Conservation (phyloP, 2,113 vertebrate species). For the Xiphophorus couchianus region DNA sequence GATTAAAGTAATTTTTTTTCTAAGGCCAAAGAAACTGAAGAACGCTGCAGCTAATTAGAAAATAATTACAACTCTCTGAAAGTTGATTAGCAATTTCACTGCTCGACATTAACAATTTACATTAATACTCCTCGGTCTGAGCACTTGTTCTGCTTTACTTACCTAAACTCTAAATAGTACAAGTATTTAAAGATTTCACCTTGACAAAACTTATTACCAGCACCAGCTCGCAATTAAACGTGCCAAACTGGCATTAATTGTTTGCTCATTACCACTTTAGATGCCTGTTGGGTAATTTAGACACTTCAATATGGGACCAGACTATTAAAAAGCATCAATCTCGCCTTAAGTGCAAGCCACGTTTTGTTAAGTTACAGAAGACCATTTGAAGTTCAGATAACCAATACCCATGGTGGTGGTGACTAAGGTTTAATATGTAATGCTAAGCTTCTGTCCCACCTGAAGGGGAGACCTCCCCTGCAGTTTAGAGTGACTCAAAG, state of each 20-base stretch:
- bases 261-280: conserved; percentile 92
- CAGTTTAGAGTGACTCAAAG: conserved; percentile 78
- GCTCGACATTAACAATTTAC: conserved; percentile 72
- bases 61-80: conserved; percentile 64
- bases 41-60: conserved; percentile 68
- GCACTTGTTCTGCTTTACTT: conserved; percentile 87
- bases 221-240: conserved; percentile 88
- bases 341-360: conserved; percentile 81
- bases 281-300: conserved; percentile 91
- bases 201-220: conserved; percentile 87
- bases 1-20: conserved; percentile 20
- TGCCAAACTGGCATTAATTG: conserved; percentile 88
- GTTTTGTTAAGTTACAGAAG: conserved; percentile 89
- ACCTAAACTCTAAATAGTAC: conserved; percentile 91
- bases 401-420: conserved; percentile 73
- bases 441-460: conserved; percentile 76
- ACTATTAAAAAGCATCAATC: conserved; percentile 92
- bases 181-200: conserved; percentile 95
- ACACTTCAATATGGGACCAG: conserved; percentile 87
- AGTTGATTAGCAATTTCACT: conserved; percentile 72
- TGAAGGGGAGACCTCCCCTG: conserved; percentile 77
- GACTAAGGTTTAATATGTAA: conserved; percentile 83
- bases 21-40: conserved; percentile 41
- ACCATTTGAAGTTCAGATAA: conserved; percentile 84
- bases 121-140: conserved; percentile 77